Conservation (phyloP, 2,797 vertebrate genomes). For the Poecile montanus region DNA sequence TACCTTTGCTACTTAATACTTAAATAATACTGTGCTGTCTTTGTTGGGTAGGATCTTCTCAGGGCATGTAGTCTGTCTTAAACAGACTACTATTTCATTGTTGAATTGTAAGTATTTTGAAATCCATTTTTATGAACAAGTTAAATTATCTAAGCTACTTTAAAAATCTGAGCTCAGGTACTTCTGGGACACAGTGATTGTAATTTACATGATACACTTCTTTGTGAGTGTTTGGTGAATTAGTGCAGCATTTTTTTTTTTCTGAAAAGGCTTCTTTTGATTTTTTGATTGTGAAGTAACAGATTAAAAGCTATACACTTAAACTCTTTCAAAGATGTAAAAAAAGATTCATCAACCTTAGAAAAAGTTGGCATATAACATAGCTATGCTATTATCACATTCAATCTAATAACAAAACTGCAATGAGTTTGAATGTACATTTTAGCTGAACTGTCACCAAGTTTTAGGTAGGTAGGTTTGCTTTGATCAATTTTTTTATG, state of each 20-base stretch:
- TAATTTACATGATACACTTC: background rate
- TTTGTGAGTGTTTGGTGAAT: background rate
- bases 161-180: background rate
- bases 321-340: background rate
- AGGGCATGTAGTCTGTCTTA: background rate
- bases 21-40: background rate
- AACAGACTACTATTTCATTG: background rate
- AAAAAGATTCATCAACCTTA: background rate
- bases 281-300: background rate
- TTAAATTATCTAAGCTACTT: background rate
- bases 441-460: background rate
- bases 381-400: background rate
- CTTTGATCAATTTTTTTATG: background rate
- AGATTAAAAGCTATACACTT: background rate
- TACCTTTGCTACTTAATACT: background rate
- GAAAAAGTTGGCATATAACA: background rate
- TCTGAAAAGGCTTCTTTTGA: background rate
- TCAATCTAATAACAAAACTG: background rate
- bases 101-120: background rate
- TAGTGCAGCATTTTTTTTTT: background rate
- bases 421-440: background rate
- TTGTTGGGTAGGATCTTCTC: background rate
- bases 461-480: background rate
- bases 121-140: background rate
- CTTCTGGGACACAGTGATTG: background rate